Conservation (phyloP, 2,113 vertebrate species). For the Nannobrachium achirus region DNA sequence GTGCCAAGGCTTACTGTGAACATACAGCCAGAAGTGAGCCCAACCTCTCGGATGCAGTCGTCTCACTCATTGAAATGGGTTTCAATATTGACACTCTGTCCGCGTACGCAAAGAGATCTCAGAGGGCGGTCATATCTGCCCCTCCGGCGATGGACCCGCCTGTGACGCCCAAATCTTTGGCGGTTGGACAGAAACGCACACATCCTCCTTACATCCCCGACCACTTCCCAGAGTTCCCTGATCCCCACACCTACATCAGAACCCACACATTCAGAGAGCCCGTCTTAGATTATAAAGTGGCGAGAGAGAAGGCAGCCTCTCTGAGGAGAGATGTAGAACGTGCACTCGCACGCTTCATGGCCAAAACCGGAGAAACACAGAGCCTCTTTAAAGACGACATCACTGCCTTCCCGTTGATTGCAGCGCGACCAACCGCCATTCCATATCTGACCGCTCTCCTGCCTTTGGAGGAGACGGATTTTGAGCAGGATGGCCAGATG, state of each 20-base stretch:
- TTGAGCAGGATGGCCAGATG: slow-evolving; percentile 96
- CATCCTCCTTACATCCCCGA: slow-evolving; percentile 93
- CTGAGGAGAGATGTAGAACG: slow-evolving; percentile 94
- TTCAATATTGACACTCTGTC: slow-evolving; percentile 95
- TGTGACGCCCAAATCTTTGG: slow-evolving; percentile 90
- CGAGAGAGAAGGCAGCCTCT: slow-evolving; percentile 93
- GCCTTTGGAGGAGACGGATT: slow-evolving; percentile 97
- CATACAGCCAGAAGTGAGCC: slow-evolving; percentile 94
- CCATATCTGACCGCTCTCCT: slow-evolving; percentile 95
- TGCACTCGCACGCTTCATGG: slow-evolving; percentile 97
- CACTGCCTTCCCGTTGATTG: slow-evolving; percentile 93
- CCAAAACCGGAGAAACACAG: slow-evolving; percentile 96
- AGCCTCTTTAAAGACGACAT: slow-evolving; percentile 96
- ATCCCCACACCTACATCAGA: slow-evolving; percentile 99
- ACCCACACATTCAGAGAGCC: slow-evolving; percentile 97
- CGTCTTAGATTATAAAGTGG: slow-evolving; percentile 92
- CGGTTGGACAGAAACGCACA: slow-evolving; percentile 92
- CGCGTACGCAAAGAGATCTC: slow-evolving; percentile 94
- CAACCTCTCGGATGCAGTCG: slow-evolving; percentile 91
- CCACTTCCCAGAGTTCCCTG: slow-evolving; percentile 96
- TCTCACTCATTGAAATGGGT: slow-evolving; percentile 96
- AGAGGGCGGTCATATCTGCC: slow-evolving; percentile 99
- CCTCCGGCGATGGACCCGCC: slow-evolving; percentile 95
- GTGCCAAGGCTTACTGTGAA: slow-evolving; percentile 94
- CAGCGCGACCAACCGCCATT: slow-evolving; percentile 88